Evolutionary conservation across 2,113 vertebrate genomes (phyloP), one percentile per base, ranked within the genome.

Genomic region (Etheostoma spectabile): DNA sequence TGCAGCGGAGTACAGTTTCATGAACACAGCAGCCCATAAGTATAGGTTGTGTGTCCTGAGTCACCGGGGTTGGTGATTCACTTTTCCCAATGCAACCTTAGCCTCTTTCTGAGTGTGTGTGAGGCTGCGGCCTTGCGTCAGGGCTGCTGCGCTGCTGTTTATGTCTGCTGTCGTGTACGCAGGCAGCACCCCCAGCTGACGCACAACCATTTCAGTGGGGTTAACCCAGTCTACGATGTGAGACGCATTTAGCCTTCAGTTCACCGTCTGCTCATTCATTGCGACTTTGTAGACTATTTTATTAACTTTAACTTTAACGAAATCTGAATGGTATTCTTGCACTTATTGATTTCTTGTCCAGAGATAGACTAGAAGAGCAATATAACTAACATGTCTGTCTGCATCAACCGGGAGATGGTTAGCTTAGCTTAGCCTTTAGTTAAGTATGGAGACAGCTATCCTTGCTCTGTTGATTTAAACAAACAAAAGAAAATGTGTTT

Each of bases 1-100:
- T 74, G 75, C 77, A 74, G 49, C 10, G 16, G 88, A 86, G 88
- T 83, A 78, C 42, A 75, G 86, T 89, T 87, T 91, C 91, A 88
- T 55, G 80, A 90, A 68, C 82, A 46, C 87, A 86, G 91, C 77
- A 94, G 92, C 84, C 83, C 89, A 81, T 95, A 95, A 95, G 92
- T 95, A 94, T 91, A 95, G 88, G 92, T 82, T 93, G 57, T 80
- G 84, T 74, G 84, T 89, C 84, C 87, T 90, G 90, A 91, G 86
- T 91, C 89, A 91, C 49, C 53, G 15, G 63, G 77, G 76, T 78
- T 82, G 83, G 88, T 94, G 93, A 95, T 92, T 95, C 93, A 94
- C 88, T 93, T 86, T 87, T 93, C 83, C 90, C 88, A 55, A 45
- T 80, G 76, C 85, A 87, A 79, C 77, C 74, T 73, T 86, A 90